phyloP scores from a whole-genome alignment of 2,113 vertebrate genomes.

The Andinoacara biseriatus region DNA sequence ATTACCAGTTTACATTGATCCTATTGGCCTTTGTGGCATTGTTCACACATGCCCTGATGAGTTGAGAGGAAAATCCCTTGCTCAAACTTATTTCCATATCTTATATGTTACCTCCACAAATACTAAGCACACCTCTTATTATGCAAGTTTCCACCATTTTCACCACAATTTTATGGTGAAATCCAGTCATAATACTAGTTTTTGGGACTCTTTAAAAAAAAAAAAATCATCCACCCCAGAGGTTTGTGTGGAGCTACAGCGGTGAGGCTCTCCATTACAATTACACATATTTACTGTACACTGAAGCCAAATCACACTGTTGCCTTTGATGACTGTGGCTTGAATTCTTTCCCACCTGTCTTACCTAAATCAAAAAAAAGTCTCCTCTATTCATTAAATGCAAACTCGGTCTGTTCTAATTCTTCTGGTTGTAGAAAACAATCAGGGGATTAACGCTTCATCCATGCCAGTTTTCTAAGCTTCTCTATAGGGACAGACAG shows the following conservation, averaged over 20 bases:
- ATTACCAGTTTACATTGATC: background rate
- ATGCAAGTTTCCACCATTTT: background rate
- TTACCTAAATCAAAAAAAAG: background rate
- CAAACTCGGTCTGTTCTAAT: background rate
- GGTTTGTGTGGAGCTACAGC: background rate
- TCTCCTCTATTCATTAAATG: background rate
- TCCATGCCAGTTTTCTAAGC: background rate
- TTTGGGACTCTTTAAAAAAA: background rate
- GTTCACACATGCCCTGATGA: background rate
- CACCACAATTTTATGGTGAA: slow-evolving; percentile 8
- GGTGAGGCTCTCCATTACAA: background rate
- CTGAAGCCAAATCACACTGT: background rate
- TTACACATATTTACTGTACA: background rate
- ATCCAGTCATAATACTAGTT: slow-evolving; percentile 12
- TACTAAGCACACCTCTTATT: slow-evolving; percentile 21
- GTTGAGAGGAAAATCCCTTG: background rate
- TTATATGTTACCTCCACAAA: slow-evolving; percentile 15
- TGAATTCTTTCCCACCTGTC: slow-evolving; percentile 7
- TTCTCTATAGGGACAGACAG: background rate
- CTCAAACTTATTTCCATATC: slow-evolving; percentile 2
- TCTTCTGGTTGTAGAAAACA: background rate
- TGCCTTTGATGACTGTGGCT: background rate
- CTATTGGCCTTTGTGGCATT: background rate
- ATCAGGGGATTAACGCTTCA: background rate
- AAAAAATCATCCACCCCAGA: background rate